Conservation (phyloP, 2,888 invertebrate genomes). For the Ferrisia virgata region DNA sequence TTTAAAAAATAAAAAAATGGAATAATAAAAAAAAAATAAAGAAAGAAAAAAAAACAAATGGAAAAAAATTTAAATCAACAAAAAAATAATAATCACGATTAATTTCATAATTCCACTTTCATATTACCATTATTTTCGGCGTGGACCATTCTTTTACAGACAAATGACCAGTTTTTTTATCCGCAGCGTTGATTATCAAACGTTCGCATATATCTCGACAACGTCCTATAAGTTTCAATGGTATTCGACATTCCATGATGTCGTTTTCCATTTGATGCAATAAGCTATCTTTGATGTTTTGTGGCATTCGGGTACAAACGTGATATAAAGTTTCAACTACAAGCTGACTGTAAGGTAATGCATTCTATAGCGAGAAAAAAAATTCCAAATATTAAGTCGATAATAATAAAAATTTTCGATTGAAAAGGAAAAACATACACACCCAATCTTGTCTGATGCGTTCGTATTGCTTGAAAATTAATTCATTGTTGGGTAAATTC, state of each 20-base stretch:
- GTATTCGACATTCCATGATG: neutral
- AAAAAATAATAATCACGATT: too few relatives aligned
- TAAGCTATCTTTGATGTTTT: neutral
- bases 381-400: neutral
- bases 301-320: slow-evolving; percentile 6
- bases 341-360: slow-evolving; percentile 17
- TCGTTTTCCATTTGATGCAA: neutral
- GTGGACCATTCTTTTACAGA: slow-evolving; percentile 19
- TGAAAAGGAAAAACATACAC: neutral
- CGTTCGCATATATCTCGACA: slow-evolving; percentile 41
- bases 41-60: too few relatives aligned
- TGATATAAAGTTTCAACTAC: slow-evolving; percentile 32
- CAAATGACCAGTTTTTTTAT: neutral
- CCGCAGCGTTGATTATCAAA: neutral
- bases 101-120: too few relatives aligned
- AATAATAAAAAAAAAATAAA: too few relatives aligned
- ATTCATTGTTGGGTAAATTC: slow-evolving; percentile 15
- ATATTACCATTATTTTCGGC: slow-evolving; percentile 38
- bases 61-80: too few relatives aligned
- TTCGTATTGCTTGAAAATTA: slow-evolving; percentile 28
- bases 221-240: slow-evolving; percentile 34
- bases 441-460: slow-evolving; percentile 8
- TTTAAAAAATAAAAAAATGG: too few relatives aligned
- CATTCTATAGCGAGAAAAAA: neutral
- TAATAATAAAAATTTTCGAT: neutral